Evolutionary conservation across 2,113 vertebrate genomes (phyloP).

Genomic region (Notechis scutatus): DNA sequence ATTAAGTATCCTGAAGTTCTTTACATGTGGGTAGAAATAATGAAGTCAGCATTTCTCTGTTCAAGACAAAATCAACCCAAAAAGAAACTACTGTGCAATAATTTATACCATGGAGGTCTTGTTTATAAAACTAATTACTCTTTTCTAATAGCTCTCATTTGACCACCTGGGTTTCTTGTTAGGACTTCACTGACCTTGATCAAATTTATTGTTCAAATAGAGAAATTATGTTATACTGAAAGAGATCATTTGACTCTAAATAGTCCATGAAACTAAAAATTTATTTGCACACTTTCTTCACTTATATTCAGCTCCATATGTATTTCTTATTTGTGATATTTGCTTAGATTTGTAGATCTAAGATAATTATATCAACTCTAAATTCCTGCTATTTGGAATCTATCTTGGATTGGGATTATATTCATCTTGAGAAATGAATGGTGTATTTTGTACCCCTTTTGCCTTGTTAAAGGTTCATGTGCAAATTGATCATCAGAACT

Average conservation of each 20-base stretch:
- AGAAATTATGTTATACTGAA: slow-evolving; percentile 42
- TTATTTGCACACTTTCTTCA: background rate
- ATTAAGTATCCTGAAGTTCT: slow-evolving; percentile 29
- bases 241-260: background rate
- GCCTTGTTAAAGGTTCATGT: background rate
- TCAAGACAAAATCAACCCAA: slow-evolving; percentile 51
- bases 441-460: background rate
- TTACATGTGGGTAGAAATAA: slow-evolving; percentile 24
- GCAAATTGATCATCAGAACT: background rate
- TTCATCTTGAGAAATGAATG: background rate
- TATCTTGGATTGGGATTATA: background rate
- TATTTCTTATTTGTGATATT: background rate
- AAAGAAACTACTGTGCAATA: slow-evolving; percentile 55
- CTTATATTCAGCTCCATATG: background rate
- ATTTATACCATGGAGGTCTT: slow-evolving; percentile 40
- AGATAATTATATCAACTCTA: background rate
- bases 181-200: slow-evolving; percentile 51
- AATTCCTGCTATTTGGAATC: background rate
- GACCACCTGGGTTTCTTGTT: slow-evolving; percentile 33
- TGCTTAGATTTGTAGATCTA: background rate
- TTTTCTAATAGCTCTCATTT: slow-evolving; percentile 36
- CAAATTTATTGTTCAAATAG: slow-evolving; percentile 33
- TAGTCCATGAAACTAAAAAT: background rate
- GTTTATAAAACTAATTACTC: slow-evolving; percentile 40
- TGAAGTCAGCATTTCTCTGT: slow-evolving; percentile 48